These are phyloP conservation scores for Sebastes diaconus DNA, from an alignment of 2,797 vertebrate genomes.

Conservation along the genomic window DNA sequence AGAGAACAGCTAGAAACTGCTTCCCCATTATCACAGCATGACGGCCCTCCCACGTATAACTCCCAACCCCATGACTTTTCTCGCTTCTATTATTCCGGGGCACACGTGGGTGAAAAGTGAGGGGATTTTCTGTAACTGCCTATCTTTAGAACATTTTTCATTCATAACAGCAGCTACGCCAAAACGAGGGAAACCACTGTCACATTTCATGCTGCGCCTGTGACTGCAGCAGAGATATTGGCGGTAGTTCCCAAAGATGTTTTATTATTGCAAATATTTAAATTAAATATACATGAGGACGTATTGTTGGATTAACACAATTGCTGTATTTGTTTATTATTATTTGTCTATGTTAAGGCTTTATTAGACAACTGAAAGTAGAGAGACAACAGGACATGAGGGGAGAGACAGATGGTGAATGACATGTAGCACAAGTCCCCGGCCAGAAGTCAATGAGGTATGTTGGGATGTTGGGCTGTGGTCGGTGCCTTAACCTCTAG, in stretches of 20 bases:
- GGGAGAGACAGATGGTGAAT: background rate
- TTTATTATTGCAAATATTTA: background rate
- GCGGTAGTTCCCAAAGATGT: background rate
- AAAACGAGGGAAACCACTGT: conserved; percentile 26
- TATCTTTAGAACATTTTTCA: conserved; percentile 39
- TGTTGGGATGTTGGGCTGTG: too few species aligned
- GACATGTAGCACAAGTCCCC: background rate
- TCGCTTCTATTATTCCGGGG: conserved; percentile 52
- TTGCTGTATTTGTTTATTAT: background rate
- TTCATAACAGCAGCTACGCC: conserved; percentile 4
- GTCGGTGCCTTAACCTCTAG: background rate
- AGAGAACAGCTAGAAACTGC: conserved; percentile 34
- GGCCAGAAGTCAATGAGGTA: background rate
- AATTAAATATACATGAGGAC: background rate
- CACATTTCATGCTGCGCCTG: background rate
- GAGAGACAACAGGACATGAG: background rate
- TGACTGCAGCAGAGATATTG: background rate
- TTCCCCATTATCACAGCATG: conserved; percentile 56
- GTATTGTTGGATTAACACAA: background rate
- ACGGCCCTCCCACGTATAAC: conserved; percentile 51
- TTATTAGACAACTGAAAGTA: background rate
- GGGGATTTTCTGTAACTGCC: conserved; percentile 54
- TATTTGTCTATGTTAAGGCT: background rate
- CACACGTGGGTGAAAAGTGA: conserved; percentile 55
- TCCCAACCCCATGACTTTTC: conserved; percentile 18